Evolutionary conservation across 2,888 invertebrate genomes (phyloP).

Genomic region (Palloptera scutellata): DNA sequence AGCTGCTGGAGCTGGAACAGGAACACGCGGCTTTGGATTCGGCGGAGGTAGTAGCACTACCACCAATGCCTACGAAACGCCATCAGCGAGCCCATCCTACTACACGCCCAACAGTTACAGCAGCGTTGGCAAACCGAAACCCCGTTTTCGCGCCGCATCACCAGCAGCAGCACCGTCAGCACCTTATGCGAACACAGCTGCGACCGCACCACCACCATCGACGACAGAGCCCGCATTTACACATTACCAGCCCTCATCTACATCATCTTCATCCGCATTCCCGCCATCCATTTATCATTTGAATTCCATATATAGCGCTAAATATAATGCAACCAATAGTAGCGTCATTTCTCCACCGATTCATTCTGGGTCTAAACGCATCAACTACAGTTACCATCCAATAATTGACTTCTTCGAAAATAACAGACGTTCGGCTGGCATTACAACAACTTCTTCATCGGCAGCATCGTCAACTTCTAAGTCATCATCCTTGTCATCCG

Average conservation of each 20-base stretch:
- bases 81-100: conserved; percentile 41
- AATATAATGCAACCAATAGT: conserved; percentile 25
- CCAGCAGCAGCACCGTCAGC: conserved; percentile 27
- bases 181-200: conserved; percentile 36
- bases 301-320: conserved; percentile 43
- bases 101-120: conserved; percentile 31
- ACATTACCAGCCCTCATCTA: conserved; percentile 13
- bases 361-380: conserved; percentile 63
- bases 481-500: conserved; percentile 13
- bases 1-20: conserved; percentile 34
- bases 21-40: conserved; percentile 17
- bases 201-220: conserved; percentile 47
- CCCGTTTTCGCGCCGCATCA: conserved; percentile 32
- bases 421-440: conserved; percentile 42
- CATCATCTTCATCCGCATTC: conserved; percentile 32
- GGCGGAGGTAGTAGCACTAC: conserved; percentile 41
- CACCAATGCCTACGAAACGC: conserved; percentile 48
- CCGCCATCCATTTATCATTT: conserved; percentile 45
- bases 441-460: conserved; percentile 2
- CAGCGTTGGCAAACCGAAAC: conserved; percentile 34
- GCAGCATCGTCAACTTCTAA: conserved; percentile 12
- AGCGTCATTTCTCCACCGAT: conserved; percentile 39
- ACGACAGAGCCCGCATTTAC: conserved; percentile 39
- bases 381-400: conserved; percentile 85
- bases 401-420: conserved; percentile 81